These are phyloP conservation scores for Apeira syringaria DNA, from an alignment of 2,888 invertebrate species.

Conservation along the genomic window DNA sequence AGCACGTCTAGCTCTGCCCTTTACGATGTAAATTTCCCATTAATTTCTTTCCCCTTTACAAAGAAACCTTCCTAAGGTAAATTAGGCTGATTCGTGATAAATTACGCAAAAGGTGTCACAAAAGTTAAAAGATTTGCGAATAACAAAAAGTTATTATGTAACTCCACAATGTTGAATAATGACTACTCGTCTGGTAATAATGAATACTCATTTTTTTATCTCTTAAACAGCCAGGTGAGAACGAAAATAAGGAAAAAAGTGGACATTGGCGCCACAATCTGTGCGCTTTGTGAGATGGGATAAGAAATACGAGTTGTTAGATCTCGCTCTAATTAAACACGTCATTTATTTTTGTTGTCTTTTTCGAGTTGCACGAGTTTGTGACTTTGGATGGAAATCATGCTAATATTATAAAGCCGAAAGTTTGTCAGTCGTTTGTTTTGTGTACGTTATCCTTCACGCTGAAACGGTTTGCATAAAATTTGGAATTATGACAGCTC, in stretches of 20 bases:
- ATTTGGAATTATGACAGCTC: too few species aligned
- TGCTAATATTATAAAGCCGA: too few species aligned
- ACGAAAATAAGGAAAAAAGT: slow-evolving; percentile 30
- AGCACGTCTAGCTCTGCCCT: slow-evolving; percentile 11
- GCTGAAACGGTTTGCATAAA: too few species aligned
- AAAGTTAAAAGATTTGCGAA: slow-evolving; percentile 25
- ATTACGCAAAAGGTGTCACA: slow-evolving; percentile 22
- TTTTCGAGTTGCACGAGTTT: neutral
- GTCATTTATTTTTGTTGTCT: slow-evolving; percentile 13
- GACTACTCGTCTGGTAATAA: slow-evolving; percentile 22
- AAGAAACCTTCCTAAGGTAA: slow-evolving; percentile 19
- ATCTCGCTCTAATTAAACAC: slow-evolving; percentile 30
- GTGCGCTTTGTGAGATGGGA: slow-evolving; percentile 24
- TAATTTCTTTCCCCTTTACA: slow-evolving; percentile 10
- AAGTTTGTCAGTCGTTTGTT: too few species aligned
- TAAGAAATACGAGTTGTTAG: slow-evolving; percentile 23
- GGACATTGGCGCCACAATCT: slow-evolving; percentile 25
- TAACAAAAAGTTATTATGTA: slow-evolving; percentile 22
- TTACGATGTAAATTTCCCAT: slow-evolving; percentile 24
- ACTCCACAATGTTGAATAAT: slow-evolving; percentile 15
- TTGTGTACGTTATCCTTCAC: too few species aligned
- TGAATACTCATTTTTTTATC: slow-evolving; percentile 27
- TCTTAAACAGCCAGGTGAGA: slow-evolving; percentile 23
- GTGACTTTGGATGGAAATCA: slow-evolving; percentile 6
- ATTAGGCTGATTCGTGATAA: slow-evolving; percentile 21